A percentile compares a stretch with the other conserved stretches of the same genome.
Evolutionary conservation across 1,140 invertebrate genomes (phyloP).

Genomic region (Calephelis virginiensis): DNA sequence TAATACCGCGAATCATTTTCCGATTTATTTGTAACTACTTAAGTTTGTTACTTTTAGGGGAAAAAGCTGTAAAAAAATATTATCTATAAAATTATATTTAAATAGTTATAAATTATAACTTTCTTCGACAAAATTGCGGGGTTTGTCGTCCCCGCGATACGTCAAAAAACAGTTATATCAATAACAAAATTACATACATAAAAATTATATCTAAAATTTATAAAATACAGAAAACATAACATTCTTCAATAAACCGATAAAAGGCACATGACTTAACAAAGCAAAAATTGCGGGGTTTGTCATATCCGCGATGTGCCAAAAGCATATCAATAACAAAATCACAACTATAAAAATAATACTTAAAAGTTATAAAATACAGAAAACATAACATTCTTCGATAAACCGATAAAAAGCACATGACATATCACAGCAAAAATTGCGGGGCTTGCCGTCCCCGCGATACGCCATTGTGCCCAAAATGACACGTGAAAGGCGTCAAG

Average conservation of each 20-base stretch:
- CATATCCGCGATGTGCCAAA: slow-evolving; percentile 48
- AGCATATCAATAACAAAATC: too few species aligned
- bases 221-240: too few species aligned
- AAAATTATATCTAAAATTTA: too few species aligned
- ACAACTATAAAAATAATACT: too few species aligned
- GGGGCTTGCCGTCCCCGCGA: slow-evolving; percentile 45
- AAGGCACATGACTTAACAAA: slow-evolving; percentile 54
- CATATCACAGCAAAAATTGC: slow-evolving; percentile 56
- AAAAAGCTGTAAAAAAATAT: too few species aligned
- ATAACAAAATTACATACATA: too few species aligned
- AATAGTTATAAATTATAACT: too few species aligned
- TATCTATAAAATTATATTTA: too few species aligned
- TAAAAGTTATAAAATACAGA: too few species aligned
- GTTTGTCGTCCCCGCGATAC: slow-evolving; percentile 46
- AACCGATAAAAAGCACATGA: slow-evolving; percentile 62
- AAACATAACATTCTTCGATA: slow-evolving; percentile 43
- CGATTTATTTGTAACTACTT: too few species aligned
- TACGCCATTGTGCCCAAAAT: slow-evolving; percentile 71
- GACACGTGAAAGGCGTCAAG: slow-evolving; percentile 74
- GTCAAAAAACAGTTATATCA: slow-evolving; percentile 32
- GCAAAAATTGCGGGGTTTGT: slow-evolving; percentile 56
- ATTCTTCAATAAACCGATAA: slow-evolving; percentile 62
- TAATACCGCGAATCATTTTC: too few species aligned
- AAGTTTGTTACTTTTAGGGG: too few species aligned
- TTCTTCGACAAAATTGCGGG: slow-evolving; percentile 59